Conservation (phyloP, 1,140 invertebrate genomes). For the Aphaenogaster floridana region DNA sequence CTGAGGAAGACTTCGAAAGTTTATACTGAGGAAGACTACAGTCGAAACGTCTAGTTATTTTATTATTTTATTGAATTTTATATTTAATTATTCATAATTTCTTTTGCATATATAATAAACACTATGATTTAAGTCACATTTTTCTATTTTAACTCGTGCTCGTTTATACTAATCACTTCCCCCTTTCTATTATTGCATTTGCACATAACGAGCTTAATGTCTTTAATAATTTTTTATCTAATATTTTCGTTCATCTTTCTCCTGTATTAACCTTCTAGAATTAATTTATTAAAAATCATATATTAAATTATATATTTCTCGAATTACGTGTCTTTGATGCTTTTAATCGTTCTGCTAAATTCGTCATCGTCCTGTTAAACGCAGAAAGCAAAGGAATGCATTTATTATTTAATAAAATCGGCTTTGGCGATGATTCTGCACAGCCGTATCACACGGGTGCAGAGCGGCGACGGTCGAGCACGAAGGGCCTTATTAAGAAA, state of each 20-base stretch:
- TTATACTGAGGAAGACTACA: too few relatives aligned
- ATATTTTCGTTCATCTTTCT: not conserved
- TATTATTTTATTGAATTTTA: too few relatives aligned
- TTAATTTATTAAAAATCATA: not conserved
- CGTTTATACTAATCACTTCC: too few relatives aligned
- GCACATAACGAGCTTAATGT: too few relatives aligned
- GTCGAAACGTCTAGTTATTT: too few relatives aligned
- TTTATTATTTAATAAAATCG: conserved; percentile 28
- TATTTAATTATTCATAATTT: too few relatives aligned
- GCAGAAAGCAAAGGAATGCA: not conserved
- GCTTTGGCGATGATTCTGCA: conserved; percentile 14
- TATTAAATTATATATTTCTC: not conserved
- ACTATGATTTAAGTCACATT: too few relatives aligned
- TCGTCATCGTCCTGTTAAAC: not conserved
- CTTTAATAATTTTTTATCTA: too few relatives aligned
- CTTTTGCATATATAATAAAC: too few relatives aligned
- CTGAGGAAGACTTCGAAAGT: too few relatives aligned
- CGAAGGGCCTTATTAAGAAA: conserved; percentile 72
- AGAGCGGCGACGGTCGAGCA: not conserved
- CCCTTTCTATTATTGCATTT: too few relatives aligned
- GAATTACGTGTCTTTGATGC: not conserved
- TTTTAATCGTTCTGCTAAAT: not conserved
- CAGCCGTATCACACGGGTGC: not conserved
- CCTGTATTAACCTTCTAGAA: not conserved
- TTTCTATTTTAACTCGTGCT: too few relatives aligned